Evolutionary conservation across 2,113 vertebrate genomes (phyloP).

Genomic region (Lasiurus cinereus): DNA sequence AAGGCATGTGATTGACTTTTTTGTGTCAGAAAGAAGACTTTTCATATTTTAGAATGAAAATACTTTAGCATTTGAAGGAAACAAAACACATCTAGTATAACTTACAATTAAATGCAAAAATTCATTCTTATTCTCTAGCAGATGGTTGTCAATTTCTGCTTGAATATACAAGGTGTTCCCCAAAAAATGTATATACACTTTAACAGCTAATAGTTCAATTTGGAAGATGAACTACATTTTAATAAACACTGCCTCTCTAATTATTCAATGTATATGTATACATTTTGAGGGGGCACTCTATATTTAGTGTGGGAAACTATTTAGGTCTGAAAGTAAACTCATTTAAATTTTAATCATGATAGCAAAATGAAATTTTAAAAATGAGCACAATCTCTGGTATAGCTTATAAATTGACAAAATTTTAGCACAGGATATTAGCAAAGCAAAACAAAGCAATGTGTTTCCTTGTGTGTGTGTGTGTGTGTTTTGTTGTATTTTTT

Average conservation of each 20-base stretch:
- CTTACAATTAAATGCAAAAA: background rate
- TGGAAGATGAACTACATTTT: too few species aligned
- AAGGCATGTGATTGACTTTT: background rate
- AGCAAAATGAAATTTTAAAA: background rate
- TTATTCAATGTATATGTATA: too few species aligned
- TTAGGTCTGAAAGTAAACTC: constrained; percentile 24
- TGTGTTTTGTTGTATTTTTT: too few species aligned
- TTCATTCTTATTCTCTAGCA: constrained; percentile 20
- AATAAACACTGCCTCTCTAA: too few species aligned
- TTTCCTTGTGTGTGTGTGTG: background rate
- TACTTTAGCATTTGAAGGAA: background rate
- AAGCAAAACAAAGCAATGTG: background rate
- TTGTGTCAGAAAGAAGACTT: background rate
- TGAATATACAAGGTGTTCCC: background rate
- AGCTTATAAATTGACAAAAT: background rate
- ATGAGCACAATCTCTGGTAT: background rate
- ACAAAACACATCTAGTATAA: background rate
- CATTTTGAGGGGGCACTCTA: too few species aligned
- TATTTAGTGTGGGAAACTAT: background rate
- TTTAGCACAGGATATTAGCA: background rate
- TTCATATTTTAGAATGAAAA: constrained; percentile 5
- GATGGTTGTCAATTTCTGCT: constrained; percentile 16
- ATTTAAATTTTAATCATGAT: background rate
- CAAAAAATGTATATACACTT: too few species aligned
- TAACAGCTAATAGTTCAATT: too few species aligned